A percentile compares a stretch with the other conserved stretches of the same genome.
These are phyloP conservation scores for Ganaspis brasiliensis DNA, from an alignment of 2,888 invertebrate genomes.

Conservation along the genomic window DNA sequence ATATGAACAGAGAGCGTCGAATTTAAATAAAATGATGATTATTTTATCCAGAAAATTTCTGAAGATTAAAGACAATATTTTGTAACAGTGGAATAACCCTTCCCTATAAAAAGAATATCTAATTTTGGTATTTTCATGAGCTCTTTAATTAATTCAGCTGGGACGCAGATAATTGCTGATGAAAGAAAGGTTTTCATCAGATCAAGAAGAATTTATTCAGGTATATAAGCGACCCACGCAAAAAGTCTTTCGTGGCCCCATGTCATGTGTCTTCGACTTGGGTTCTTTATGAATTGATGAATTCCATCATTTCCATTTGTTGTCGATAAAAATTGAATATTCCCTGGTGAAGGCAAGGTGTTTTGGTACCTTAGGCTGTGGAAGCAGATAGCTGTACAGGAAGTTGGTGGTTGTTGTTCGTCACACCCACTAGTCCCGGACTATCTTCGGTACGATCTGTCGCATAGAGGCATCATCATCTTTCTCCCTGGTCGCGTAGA, in stretches of 20 bases:
- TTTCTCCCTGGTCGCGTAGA: slow-evolving; percentile 80
- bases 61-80: no score
- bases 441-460: slow-evolving; percentile 69
- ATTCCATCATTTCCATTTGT: slow-evolving; percentile 19
- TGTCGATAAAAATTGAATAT: slow-evolving; percentile 26
- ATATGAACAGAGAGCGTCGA: no score
- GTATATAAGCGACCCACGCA: slow-evolving; percentile 10
- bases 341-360: not conserved
- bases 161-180: slow-evolving; percentile 10
- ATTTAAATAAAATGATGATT: no score
- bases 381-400: slow-evolving; percentile 20
- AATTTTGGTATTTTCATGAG: slow-evolving; percentile 1
- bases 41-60: no score
- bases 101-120: not conserved
- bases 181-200: slow-evolving; percentile 1
- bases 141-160: slow-evolving; percentile 1
- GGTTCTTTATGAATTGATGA: slow-evolving; percentile 17
- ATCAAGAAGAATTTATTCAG: slow-evolving; percentile 18
- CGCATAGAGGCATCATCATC: slow-evolving; percentile 56
- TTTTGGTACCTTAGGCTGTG: not conserved
- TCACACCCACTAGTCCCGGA: slow-evolving; percentile 60
- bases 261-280: slow-evolving; percentile 13
- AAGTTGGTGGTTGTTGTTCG: slow-evolving; percentile 66
- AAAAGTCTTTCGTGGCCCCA: not conserved
- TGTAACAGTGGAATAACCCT: no score